Evolutionary conservation across 2,797 vertebrate genomes (phyloP).

Genomic region (Chelidonichthys spinosus): DNA sequence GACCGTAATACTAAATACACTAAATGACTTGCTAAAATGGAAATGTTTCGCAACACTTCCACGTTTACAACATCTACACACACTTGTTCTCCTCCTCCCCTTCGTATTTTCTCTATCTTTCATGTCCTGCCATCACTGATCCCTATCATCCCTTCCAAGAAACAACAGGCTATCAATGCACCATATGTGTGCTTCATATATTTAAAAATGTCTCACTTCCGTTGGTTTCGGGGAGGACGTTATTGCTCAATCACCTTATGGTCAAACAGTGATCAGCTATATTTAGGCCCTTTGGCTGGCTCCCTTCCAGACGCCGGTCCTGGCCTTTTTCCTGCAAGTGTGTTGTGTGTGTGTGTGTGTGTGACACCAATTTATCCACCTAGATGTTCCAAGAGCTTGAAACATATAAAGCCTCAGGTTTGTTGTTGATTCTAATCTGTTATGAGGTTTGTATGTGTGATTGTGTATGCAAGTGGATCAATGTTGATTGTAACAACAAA

Average conservation of each 20-base stretch:
- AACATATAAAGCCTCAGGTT: not conserved
- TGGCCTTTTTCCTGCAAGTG: constrained; percentile 35
- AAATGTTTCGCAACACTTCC: constrained; percentile 18
- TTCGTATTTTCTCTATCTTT: constrained; percentile 21
- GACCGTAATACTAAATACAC: not conserved
- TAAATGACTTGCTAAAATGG: not conserved
- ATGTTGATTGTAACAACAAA: constrained; percentile 24
- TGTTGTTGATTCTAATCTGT: not conserved
- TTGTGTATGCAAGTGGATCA: constrained; percentile 15
- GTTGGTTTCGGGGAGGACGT: constrained; percentile 37
- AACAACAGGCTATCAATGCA: constrained; percentile 64
- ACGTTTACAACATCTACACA: constrained; percentile 2
- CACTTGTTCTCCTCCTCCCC: not conserved
- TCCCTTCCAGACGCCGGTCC: not conserved
- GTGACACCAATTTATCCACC: not conserved
- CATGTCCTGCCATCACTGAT: constrained; percentile 30
- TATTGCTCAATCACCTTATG: constrained; percentile 51
- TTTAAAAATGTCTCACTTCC: constrained; percentile 29
- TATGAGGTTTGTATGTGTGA: constrained; percentile 4
- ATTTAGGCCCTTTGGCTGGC: constrained; percentile 34
- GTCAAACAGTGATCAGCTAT: constrained; percentile 45
- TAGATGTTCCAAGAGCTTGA: not conserved
- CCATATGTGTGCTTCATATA: constrained; percentile 54
- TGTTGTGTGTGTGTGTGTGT: constrained; percentile 1
- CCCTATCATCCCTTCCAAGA: constrained; percentile 57